A percentile compares a stretch with the other conserved stretches of the same genome.
Conservation (phyloP, 1,140 invertebrate species). For the Bombus soroeensis region DNA sequence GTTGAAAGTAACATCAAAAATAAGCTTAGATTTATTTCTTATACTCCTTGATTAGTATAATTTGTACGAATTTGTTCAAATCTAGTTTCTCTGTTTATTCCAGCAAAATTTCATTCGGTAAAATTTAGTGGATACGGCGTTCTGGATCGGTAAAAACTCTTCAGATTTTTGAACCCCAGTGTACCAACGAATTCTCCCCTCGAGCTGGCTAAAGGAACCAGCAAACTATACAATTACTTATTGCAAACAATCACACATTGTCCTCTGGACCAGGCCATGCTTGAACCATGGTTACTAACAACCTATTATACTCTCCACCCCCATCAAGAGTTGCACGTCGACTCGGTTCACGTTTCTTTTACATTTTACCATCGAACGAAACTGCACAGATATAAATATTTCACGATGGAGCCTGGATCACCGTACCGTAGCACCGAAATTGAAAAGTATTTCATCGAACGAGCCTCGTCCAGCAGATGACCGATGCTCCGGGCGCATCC, state of each 20-base stretch:
- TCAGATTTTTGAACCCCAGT: not conserved
- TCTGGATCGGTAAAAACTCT: too few relatives aligned
- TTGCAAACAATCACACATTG: constrained; percentile 34
- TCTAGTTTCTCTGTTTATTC: not conserved
- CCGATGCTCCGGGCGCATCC: constrained; percentile 7
- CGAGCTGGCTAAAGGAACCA: constrained; percentile 1
- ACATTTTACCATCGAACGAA: not conserved
- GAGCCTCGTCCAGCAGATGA: constrained; percentile 8
- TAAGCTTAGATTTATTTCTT: too few relatives aligned
- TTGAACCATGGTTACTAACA: constrained; percentile 14
- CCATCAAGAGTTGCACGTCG: not conserved
- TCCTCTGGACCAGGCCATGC: not conserved
- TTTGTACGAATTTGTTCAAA: not conserved
- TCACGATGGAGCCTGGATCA: not conserved
- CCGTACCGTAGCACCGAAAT: not conserved
- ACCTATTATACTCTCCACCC: constrained; percentile 40
- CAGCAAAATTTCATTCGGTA: not conserved
- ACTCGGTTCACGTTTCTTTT: not conserved
- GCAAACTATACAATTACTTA: constrained; percentile 43
- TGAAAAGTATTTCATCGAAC: constrained; percentile 37
- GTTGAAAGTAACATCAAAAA: too few relatives aligned
- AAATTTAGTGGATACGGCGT: not conserved
- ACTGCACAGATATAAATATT: constrained; percentile 14
- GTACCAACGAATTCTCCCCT: constrained; percentile 27
- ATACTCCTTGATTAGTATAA: too few relatives aligned